phyloP scores from a whole-genome alignment of 2,797 vertebrate genomes.

The Scomberomorus guttatus region DNA sequence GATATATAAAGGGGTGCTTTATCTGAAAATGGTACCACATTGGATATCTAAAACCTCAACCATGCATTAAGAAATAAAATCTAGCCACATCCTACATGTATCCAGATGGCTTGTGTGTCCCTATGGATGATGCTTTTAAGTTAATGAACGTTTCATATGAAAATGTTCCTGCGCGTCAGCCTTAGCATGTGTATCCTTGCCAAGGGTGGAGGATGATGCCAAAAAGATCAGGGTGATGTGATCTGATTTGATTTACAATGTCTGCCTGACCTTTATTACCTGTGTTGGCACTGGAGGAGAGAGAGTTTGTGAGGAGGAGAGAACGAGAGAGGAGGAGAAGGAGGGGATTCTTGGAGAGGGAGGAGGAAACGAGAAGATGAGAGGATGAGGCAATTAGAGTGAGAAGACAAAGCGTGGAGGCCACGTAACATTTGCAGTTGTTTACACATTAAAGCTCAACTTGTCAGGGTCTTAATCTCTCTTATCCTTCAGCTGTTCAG shows the following conservation, averaged over 20 bases:
- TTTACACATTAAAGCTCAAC: conserved; percentile 56
- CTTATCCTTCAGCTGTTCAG: conserved; percentile 12
- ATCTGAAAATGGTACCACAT: neutral
- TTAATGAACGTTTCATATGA: conserved; percentile 65
- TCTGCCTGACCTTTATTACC: conserved; percentile 83
- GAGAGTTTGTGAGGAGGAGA: conserved; percentile 19
- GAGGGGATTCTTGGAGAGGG: neutral
- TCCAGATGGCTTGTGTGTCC: conserved; percentile 30
- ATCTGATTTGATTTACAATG: conserved; percentile 80
- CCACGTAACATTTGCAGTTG: conserved; percentile 46
- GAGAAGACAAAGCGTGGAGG: conserved; percentile 30
- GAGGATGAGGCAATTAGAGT: conserved; percentile 50
- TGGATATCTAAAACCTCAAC: conserved; percentile 14
- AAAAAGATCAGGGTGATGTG: conserved; percentile 73
- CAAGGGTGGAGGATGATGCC: conserved; percentile 63
- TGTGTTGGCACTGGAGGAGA: conserved; percentile 67
- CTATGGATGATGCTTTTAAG: conserved; percentile 62
- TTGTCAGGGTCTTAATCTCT: conserved; percentile 47
- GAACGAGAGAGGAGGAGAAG: conserved; percentile 14
- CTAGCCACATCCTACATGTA: neutral
- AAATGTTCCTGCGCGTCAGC: conserved; percentile 49
- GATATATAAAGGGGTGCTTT: conserved; percentile 4
- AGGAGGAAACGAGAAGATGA: conserved; percentile 34
- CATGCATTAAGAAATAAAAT: neutral
- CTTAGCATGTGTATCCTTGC: conserved; percentile 47